These are phyloP conservation scores for Hecatera dysodea DNA, from an alignment of 2,888 invertebrate genomes.

Conservation along the genomic window DNA sequence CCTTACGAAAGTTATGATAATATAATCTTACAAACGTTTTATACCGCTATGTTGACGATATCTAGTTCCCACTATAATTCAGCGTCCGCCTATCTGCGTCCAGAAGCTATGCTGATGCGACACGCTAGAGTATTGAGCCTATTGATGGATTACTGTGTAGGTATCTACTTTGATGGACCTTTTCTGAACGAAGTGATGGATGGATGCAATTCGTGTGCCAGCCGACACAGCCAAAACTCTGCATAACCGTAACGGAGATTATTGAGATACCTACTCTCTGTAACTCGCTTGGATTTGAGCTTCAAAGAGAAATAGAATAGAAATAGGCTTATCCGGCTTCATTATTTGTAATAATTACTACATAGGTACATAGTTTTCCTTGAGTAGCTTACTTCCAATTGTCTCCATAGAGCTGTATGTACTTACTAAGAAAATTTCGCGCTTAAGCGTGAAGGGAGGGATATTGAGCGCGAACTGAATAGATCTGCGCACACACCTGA, in stretches of 20 bases:
- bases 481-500: constrained; percentile 76
- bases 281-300: constrained; percentile 3
- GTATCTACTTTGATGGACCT: constrained; percentile 50
- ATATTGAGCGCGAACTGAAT: constrained; percentile 60
- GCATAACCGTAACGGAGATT: constrained; percentile 28
- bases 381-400: background rate
- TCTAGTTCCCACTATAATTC: constrained; percentile 11
- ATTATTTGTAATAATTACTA: background rate
- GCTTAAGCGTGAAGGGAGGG: constrained; percentile 24
- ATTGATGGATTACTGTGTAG: constrained; percentile 52
- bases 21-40: background rate
- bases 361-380: background rate
- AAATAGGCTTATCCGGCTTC: background rate
- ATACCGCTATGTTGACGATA: background rate
- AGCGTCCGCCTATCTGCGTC: constrained; percentile 15
- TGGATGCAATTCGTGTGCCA: constrained; percentile 35
- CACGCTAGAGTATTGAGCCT: constrained; percentile 31
- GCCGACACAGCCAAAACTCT: constrained; percentile 25
- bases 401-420: background rate
- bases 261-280: constrained; percentile 18
- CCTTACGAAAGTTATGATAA: background rate
- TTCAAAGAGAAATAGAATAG: background rate
- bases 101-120: constrained; percentile 30
- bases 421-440: constrained; percentile 22
- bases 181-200: constrained; percentile 50